phyloP scores from a whole-genome alignment of 1,140 invertebrate genomes.

The Meloidogyne exigua region DNA sequence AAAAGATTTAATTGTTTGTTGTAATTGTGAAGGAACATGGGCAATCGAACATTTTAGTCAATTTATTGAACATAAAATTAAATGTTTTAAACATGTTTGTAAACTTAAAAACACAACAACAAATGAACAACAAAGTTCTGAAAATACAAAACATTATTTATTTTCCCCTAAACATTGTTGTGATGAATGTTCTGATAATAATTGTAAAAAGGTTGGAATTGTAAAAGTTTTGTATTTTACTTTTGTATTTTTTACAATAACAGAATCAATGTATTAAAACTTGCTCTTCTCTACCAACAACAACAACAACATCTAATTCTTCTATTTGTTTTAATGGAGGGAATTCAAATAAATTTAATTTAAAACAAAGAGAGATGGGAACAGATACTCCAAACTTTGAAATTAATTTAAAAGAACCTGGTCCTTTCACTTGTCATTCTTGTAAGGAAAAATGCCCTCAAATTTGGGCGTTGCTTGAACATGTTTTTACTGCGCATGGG shows the following conservation, averaged over 20 bases:
- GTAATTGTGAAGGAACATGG: slow-evolving; percentile 53
- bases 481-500: slow-evolving; percentile 56
- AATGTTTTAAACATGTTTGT: slow-evolving; percentile 33
- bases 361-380: neutral
- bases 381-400: slow-evolving; percentile 13
- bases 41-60: slow-evolving; percentile 44
- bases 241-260: no score
- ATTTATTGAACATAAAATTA: slow-evolving; percentile 62
- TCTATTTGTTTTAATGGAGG: no score
- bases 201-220: no score
- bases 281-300: no score
- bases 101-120: no score
- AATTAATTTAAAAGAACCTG: slow-evolving; percentile 1
- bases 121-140: no score
- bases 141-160: no score
- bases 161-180: neutral
- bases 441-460: slow-evolving; percentile 57
- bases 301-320: no score
- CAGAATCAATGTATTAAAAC: no score
- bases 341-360: neutral
- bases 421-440: slow-evolving; percentile 51
- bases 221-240: no score
- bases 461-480: slow-evolving; percentile 59
- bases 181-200: neutral
- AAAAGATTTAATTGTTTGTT: slow-evolving; percentile 56